phyloP scores from a whole-genome alignment of 2,888 invertebrate genomes.

The Epinotia nisella region DNA sequence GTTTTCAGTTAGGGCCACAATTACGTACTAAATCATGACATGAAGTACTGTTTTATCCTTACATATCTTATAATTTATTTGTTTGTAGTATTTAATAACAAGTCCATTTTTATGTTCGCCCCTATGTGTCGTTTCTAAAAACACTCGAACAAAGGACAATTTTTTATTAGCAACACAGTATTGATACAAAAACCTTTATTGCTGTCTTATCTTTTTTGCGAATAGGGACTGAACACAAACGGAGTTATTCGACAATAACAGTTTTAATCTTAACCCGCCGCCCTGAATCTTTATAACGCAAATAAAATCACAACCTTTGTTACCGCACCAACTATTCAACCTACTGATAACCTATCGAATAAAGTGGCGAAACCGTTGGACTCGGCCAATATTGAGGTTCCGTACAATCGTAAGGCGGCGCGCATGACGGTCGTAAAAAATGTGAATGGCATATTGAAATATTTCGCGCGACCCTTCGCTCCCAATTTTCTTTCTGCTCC shows the following conservation, averaged over 20 bases:
- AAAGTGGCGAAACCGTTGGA: conserved; percentile 62
- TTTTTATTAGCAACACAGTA: background rate
- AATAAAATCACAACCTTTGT: conserved; percentile 44
- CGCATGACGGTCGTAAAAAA: conserved; percentile 81
- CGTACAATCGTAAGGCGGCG: conserved; percentile 71
- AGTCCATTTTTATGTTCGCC: no score
- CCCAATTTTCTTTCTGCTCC: conserved; percentile 70
- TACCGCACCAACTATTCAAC: conserved; percentile 40
- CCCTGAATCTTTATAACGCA: conserved; percentile 41
- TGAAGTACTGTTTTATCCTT: no score
- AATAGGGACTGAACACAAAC: background rate
- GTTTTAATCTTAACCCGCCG: conserved; percentile 37
- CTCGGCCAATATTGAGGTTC: conserved; percentile 74
- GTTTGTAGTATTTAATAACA: no score
- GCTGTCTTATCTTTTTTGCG: background rate
- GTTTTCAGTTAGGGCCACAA: no score
- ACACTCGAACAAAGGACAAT: no score
- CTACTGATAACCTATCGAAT: conserved; percentile 62
- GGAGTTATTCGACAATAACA: conserved; percentile 17
- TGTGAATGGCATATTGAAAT: conserved; percentile 82
- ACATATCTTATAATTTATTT: no score
- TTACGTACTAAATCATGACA: no score
- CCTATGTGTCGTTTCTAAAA: no score
- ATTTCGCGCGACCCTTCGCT: conserved; percentile 78
- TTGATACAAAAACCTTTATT: background rate